Percentiles rank a stretch among this genome's conserved stretches.
phyloP scores from a whole-genome alignment of 2,113 vertebrate genomes.

The Brachypodius melanocephalos region DNA sequence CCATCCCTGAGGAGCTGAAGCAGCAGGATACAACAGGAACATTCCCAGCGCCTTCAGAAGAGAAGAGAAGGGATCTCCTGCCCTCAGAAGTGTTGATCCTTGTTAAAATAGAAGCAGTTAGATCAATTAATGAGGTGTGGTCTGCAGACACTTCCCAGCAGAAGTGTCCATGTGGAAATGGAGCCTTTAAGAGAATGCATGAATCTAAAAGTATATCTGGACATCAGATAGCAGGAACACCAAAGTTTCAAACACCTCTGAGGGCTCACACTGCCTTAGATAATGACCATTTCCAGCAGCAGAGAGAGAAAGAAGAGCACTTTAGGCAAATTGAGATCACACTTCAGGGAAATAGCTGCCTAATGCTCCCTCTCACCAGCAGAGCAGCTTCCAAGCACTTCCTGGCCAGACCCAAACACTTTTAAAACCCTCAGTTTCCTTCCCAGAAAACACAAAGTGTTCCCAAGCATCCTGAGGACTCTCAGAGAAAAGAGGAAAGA shows the following conservation, averaged over 20 bases:
- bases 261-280: not conserved
- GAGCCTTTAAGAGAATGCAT: not conserved
- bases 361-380: not conserved
- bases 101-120: accelerated
- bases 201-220: not conserved
- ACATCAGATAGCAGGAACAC: not conserved
- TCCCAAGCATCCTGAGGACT: not conserved
- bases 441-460: not conserved
- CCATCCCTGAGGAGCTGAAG: not conserved
- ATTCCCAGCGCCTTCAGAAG: not conserved
- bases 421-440: not conserved
- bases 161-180: accelerated
- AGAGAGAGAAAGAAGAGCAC: not conserved
- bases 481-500: not conserved
- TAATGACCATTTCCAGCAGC: not conserved
- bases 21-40: not conserved
- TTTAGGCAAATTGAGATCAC: not conserved
- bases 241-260: not conserved
- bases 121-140: not conserved
- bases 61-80: not conserved
- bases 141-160: not conserved
- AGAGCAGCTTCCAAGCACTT: not conserved
- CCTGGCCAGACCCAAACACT: not conserved
- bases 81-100: not conserved
- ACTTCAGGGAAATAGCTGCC: not conserved